A percentile compares a stretch with the other conserved stretches of the same genome.
These are phyloP conservation scores for Lithophane leautieri DNA, from an alignment of 2,888 invertebrate genomes.

Conservation along the genomic window DNA sequence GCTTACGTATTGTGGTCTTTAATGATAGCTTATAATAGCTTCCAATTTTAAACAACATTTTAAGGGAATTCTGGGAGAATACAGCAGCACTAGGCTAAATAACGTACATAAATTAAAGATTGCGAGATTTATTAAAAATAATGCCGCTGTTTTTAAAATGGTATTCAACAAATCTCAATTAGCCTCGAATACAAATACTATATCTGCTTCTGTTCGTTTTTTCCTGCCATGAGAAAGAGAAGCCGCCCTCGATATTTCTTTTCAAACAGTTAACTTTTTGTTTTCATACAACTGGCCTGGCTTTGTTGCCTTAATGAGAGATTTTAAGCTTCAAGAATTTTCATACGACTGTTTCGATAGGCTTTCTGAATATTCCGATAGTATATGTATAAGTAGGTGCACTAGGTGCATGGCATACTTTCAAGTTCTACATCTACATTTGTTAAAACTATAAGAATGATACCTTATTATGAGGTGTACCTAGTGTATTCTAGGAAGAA, in stretches of 20 bases:
- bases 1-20: constrained; percentile 7
- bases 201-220: constrained; percentile 27
- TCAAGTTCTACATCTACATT: not conserved
- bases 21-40: constrained; percentile 4
- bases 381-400: constrained; percentile 6
- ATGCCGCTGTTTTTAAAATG: constrained; percentile 5
- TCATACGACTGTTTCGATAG: constrained; percentile 60
- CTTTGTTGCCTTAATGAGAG: constrained; percentile 73
- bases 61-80: not conserved
- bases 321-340: constrained; percentile 70
- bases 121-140: not conserved
- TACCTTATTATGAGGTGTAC: too few relatives aligned
- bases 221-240: constrained; percentile 25
- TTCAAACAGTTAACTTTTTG: constrained; percentile 54
- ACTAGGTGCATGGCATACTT: constrained; percentile 1
- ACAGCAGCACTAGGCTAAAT: not conserved
- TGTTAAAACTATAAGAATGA: not conserved
- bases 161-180: constrained; percentile 8
- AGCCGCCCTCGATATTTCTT: constrained; percentile 33
- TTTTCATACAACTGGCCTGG: constrained; percentile 58
- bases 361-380: constrained; percentile 70
- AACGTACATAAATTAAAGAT: not conserved
- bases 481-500: too few relatives aligned
- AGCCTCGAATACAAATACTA: constrained; percentile 10
- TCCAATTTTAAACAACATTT: not conserved